Evolutionary conservation across 2,113 vertebrate species (phyloP).

Genomic region (Onychorhynchus coronatus): DNA sequence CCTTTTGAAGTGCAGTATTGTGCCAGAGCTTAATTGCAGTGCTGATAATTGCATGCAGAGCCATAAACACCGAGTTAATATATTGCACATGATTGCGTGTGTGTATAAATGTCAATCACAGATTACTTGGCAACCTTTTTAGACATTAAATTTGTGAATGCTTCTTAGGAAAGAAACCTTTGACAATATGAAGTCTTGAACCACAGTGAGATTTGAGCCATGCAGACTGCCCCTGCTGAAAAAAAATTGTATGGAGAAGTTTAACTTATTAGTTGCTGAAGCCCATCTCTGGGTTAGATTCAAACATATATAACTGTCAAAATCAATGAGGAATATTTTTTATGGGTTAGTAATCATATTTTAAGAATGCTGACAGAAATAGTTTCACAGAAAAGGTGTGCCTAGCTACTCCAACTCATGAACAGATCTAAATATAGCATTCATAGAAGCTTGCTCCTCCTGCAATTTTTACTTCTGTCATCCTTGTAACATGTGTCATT

Average conservation of each 20-base stretch:
- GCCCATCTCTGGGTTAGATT: background rate
- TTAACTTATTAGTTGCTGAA: background rate
- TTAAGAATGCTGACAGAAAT: conserved; percentile 13
- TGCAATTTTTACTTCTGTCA: background rate
- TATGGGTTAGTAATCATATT: background rate
- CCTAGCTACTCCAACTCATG: background rate
- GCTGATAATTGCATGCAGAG: conserved; percentile 3
- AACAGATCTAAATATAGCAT: background rate
- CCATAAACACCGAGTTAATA: background rate
- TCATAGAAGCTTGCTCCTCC: background rate
- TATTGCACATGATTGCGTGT: background rate
- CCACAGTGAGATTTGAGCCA: background rate
- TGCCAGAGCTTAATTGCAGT: conserved; percentile 21
- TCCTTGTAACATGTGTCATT: background rate
- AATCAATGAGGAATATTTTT: conserved; percentile 41
- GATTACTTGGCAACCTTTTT: background rate
- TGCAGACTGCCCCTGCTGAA: background rate
- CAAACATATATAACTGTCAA: conserved; percentile 4
- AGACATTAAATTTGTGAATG: background rate
- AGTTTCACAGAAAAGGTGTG: background rate
- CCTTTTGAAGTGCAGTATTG: background rate
- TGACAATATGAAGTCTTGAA: background rate
- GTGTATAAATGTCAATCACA: background rate
- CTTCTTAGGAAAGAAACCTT: background rate
- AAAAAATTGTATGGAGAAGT: background rate